These are phyloP conservation scores for Danio rerio DNA, from an alignment of 2,113 vertebrate species.

Conservation along the genomic window DNA sequence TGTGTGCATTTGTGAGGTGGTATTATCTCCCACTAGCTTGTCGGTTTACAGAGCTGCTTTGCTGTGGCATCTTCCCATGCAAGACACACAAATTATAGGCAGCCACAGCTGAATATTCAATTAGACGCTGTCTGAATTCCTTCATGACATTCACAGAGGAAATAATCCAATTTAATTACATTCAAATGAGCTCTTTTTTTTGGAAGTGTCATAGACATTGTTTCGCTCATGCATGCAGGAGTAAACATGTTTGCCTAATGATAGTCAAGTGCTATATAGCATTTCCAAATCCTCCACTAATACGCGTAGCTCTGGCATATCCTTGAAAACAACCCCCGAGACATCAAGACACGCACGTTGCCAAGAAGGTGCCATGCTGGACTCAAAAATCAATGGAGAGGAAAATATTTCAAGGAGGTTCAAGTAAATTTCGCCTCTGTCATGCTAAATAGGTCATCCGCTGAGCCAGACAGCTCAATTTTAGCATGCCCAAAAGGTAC, in stretches of 20 bases:
- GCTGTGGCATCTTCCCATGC: slow-evolving; percentile 20
- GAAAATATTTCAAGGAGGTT: slow-evolving; percentile 43
- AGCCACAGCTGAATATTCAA: slow-evolving; percentile 37
- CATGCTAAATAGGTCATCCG: slow-evolving; percentile 40
- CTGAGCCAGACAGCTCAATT: slow-evolving; percentile 40
- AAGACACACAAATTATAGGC: slow-evolving; percentile 37
- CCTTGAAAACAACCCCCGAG: background rate
- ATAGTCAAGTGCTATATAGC: slow-evolving; percentile 2
- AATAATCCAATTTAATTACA: slow-evolving; percentile 10
- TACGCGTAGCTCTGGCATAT: background rate
- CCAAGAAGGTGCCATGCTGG: slow-evolving; percentile 18
- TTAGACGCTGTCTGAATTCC: slow-evolving; percentile 11
- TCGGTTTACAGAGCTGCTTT: slow-evolving; percentile 32
- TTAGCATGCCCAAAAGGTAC: slow-evolving; percentile 47
- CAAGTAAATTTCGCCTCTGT: slow-evolving; percentile 27
- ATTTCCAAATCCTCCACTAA: background rate
- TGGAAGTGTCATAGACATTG: background rate
- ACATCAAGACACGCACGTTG: slow-evolving; percentile 1
- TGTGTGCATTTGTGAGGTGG: slow-evolving; percentile 16
- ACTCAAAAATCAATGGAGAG: slow-evolving; percentile 55
- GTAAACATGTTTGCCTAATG: slow-evolving; percentile 7
- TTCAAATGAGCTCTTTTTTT: slow-evolving; percentile 22
- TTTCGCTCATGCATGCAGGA: background rate
- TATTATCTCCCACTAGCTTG: slow-evolving; percentile 47
- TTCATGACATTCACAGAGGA: slow-evolving; percentile 39